These are phyloP conservation scores for Trissoscelio sp. DNA, from an alignment of 2,888 invertebrate genomes.

Conservation along the genomic window DNA sequence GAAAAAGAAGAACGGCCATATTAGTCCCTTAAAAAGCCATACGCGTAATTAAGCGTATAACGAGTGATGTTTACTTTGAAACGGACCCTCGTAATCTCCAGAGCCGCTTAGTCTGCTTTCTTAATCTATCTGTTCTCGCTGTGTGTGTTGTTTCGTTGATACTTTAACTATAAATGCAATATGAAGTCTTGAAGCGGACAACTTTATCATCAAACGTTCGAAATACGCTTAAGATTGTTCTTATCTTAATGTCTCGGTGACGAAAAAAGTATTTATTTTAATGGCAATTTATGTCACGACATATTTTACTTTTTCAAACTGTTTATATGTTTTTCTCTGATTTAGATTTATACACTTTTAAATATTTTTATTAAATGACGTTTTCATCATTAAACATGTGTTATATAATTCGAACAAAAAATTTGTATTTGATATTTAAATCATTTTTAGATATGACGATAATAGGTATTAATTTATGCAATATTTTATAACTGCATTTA, in stretches of 20 bases:
- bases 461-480: too few relatives aligned
- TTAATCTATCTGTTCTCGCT: slow-evolving; percentile 75
- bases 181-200: slow-evolving; percentile 19
- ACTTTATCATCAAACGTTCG: slow-evolving; percentile 33
- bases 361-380: too few relatives aligned
- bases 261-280: background rate
- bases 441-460: too few relatives aligned
- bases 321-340: too few relatives aligned
- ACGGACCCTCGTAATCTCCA: slow-evolving; percentile 73
- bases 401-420: too few relatives aligned
- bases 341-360: too few relatives aligned
- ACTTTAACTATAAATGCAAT: slow-evolving; percentile 27
- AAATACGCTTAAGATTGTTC: slow-evolving; percentile 22
- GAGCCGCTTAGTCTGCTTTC: slow-evolving; percentile 73
- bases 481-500: too few relatives aligned
- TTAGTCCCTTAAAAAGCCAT: slow-evolving; percentile 51
- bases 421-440: too few relatives aligned
- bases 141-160: slow-evolving; percentile 67
- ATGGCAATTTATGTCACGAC: too few relatives aligned
- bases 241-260: background rate
- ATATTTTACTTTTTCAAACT: too few relatives aligned
- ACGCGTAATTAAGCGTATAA: slow-evolving; percentile 75
- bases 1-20: slow-evolving; percentile 8
- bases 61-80: slow-evolving; percentile 75
- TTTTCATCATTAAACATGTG: too few relatives aligned